Conservation (phyloP, 1,140 invertebrate species). For the Archivesica marissinica region DNA sequence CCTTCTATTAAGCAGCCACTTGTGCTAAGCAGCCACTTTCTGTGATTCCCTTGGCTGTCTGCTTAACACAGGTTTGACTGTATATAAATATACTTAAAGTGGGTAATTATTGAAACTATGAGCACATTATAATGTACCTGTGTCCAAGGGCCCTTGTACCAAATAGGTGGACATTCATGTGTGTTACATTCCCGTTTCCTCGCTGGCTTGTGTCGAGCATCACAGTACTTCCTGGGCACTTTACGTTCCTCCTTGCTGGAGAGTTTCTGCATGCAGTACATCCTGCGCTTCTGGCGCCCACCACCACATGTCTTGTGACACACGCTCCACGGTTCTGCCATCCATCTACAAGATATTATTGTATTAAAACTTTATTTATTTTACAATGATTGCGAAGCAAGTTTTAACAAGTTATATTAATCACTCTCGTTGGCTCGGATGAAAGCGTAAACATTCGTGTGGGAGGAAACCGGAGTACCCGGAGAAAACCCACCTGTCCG, state of each 20-base stretch:
- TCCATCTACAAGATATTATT: slow-evolving; percentile 72
- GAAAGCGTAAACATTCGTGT: too few species aligned
- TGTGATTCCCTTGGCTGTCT: too few species aligned
- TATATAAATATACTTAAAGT: not conserved
- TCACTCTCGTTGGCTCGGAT: too few species aligned
- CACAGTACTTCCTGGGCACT: slow-evolving; percentile 79
- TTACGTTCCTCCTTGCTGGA: slow-evolving; percentile 63
- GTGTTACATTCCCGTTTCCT: slow-evolving; percentile 86
- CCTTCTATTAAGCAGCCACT: not conserved
- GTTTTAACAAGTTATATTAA: too few species aligned
- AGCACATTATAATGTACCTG: slow-evolving; percentile 81
- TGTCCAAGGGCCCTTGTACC: slow-evolving; percentile 89
- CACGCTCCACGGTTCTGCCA: slow-evolving; percentile 58
- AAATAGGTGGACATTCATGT: slow-evolving; percentile 87
- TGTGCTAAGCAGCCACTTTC: too few species aligned
- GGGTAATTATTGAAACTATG: too few species aligned
- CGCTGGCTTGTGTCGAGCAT: slow-evolving; percentile 82
- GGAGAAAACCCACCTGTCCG: too few species aligned
- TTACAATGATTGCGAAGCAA: too few species aligned
- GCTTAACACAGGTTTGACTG: not conserved
- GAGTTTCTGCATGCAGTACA: slow-evolving; percentile 77
- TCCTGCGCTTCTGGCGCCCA: slow-evolving; percentile 66
- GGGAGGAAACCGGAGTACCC: too few species aligned
- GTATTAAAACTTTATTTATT: too few species aligned
- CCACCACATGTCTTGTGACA: slow-evolving; percentile 68